Evolutionary conservation across 2,888 invertebrate genomes (phyloP), one percentile per base, ranked within the genome.

Genomic region (Hydropsyche betteni): DNA sequence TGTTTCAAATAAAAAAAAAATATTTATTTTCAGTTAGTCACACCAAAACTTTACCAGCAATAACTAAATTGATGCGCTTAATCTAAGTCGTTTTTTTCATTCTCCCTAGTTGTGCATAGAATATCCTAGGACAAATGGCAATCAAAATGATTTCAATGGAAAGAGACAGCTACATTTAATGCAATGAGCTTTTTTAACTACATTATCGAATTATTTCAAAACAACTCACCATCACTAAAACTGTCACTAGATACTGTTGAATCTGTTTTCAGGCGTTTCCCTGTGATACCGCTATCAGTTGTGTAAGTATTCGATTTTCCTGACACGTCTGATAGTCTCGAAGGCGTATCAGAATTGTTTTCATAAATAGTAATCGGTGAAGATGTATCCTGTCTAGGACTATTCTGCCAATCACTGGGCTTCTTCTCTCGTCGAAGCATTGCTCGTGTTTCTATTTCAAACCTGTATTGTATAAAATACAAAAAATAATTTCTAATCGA

Each of bases 381-480:
- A 5, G 77, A 75, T 3, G 73, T 73, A n/a, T 77, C 76, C 16
- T 75, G 75, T 33, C 79, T 71, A n/a, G 75, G 24, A 50, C 74
- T 74, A 38, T 70, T 73, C n/a, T 76, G 74, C 79, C 79, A 76
- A 87, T 80, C 88, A 88, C 79, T 87, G 86, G 82, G 89, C 88
- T 81, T 87, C 81, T 84, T 83, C 81, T 76, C 82, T 73, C 86
- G 82, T 75, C 84, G 85, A 33, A 94, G 84, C 87, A 92, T 90
- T 74, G 92, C 90, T 84, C 91, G 90, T 2, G 93, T 91, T 84
- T 94, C 94, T 82, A 92, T 88, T 82, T 93, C 93, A 84, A 94
- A 93, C 82, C 92, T 88, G 81, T 24, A 61, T 55, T 6, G 14
- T 4, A 61, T 51, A 14, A 14, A 64, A 36, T 36, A 64, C 24